Conservation (phyloP, 1,140 invertebrate species). For the Carposina sasakii region DNA sequence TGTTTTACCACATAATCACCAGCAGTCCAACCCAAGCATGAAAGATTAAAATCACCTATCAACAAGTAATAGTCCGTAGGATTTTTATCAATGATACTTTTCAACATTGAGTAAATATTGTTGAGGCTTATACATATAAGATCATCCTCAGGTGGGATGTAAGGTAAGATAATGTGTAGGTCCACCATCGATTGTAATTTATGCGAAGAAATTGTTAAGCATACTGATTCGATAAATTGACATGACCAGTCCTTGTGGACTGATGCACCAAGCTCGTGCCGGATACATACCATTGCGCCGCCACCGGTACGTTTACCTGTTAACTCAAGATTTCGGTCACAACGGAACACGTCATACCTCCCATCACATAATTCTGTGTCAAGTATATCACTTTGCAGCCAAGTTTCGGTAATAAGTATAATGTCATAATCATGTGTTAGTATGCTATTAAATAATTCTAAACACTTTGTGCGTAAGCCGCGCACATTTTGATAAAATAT, state of each 20-base stretch:
- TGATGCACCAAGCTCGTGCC: background rate
- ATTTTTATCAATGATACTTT: background rate
- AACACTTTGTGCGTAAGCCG: background rate
- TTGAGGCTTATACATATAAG: background rate
- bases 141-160: background rate
- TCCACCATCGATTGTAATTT: background rate
- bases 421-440: background rate
- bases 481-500: constrained; percentile 2
- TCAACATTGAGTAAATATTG: background rate
- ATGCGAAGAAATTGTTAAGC: background rate
- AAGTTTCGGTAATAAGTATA: background rate
- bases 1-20: background rate
- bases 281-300: background rate
- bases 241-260: background rate
- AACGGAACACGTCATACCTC: background rate
- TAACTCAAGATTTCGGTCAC: background rate
- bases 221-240: background rate
- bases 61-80: background rate
- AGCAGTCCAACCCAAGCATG: background rate
- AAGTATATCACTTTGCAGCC: background rate
- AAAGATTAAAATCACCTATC: background rate
- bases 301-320: background rate
- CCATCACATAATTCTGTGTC: background rate
- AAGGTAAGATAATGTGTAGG: background rate
- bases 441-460: background rate